Base-by-base conservation (phyloP, 2,888 invertebrate species). In the Lobophora halterata region DNA sequence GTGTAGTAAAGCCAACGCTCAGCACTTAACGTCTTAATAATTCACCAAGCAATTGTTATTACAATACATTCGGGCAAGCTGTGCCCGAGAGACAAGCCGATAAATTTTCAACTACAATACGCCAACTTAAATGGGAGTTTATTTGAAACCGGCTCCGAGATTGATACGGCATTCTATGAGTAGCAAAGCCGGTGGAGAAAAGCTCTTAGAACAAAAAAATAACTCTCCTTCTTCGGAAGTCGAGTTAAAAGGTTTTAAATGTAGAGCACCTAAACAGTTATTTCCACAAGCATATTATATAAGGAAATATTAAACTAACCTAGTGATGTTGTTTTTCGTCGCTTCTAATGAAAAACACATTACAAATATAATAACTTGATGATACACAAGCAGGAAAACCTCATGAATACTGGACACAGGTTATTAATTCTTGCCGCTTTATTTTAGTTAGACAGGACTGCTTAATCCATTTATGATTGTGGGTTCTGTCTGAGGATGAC, bases 1-100 rank as follows among this genome's bases (percentile, higher is more conserved):
- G 46, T 46, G 58, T 46, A 56, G 59, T 58, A 55, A 57, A 59
- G 53, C 50, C 52, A 44, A 49, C 48, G 46, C 48, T 58, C 47
- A 48, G 55, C 54, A 60, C 50, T 61, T 63, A 50, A 57, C 52
- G 56, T 54, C 55, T 56, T 50, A 52, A 59, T 65, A 60, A 58
- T 61, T 60, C 53, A 52, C 46, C 47, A 47, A 50, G 47, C 47
- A 54, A 57, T 50, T 51, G 55, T 60, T 59, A 65, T 57, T 58
- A 55, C 52, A 56, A 56, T 53, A 56, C 49, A 56, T 54, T 58
- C 46, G 53, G 40, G 46, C 44, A 38, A 42, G 48, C 47, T 40
- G 36, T 47, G 43, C 62, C 50, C 40, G 33, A 30, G 53, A 49
- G 41, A 52, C 42, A 43, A 40, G 44, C 33, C 44, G 32, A 51